Evolutionary conservation across 2,888 invertebrate genomes (phyloP).

Genomic region (Pasiphila rectangulata): DNA sequence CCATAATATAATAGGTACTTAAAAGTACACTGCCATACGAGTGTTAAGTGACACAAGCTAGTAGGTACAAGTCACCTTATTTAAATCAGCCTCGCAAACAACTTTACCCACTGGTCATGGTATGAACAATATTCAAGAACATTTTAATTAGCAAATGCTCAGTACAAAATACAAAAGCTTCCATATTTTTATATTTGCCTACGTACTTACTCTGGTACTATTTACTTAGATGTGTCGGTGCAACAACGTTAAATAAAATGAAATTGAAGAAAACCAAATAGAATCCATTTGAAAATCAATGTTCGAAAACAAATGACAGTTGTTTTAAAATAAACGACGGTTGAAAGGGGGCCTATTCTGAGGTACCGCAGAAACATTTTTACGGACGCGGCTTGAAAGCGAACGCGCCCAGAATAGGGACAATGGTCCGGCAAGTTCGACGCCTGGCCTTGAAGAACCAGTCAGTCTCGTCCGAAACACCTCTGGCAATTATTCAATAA

Average conservation of each 20-base stretch:
- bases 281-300: not conserved
- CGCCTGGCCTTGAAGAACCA: slow-evolving; percentile 80
- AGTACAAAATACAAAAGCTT: no score
- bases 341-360: slow-evolving; percentile 19
- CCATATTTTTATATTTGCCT: no score
- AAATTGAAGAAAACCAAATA: slow-evolving; percentile 1
- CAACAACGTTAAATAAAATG: no score
- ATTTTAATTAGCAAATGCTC: slow-evolving; percentile 9
- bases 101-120: not conserved
- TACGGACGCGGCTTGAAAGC: slow-evolving; percentile 20
- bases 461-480: slow-evolving; percentile 77
- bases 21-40: no score
- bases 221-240: no score
- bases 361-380: slow-evolving; percentile 8
- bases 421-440: slow-evolving; percentile 67
- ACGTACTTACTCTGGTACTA: no score
- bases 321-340: slow-evolving; percentile 1
- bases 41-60: slow-evolving; percentile 8
- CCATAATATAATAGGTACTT: no score
- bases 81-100: slow-evolving; percentile 14
- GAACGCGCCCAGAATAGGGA: slow-evolving; percentile 50
- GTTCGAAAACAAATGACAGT: slow-evolving; percentile 9
- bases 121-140: slow-evolving; percentile 13
- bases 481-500: slow-evolving; percentile 80
- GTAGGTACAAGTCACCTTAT: slow-evolving; percentile 9